Evolutionary conservation across 1,140 invertebrate genomes (phyloP), one percentile per base, ranked within the genome.

Genomic region (Agrypnia vestita): DNA sequence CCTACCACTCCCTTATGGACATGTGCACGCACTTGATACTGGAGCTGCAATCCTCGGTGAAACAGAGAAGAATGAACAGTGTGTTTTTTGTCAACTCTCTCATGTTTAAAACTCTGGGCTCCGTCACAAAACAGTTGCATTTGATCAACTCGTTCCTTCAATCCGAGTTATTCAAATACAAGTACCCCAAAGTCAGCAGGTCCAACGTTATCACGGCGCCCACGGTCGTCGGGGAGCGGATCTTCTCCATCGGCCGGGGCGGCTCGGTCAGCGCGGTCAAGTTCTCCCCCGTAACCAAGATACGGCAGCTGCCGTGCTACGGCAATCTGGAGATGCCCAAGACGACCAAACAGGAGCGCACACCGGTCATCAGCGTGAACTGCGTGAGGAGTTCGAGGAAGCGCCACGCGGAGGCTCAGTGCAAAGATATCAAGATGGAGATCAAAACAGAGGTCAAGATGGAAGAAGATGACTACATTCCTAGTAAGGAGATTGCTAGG

Each of bases 91-190:
- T 80, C 12, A 76, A 82, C 61, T 76, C 79, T 13, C 13, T 62
- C 10, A 49, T 78, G 12, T 82, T 82, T 21, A 84, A 84, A 15
- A 85, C 89, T 43, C 88, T 88, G 59, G 86, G 87, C 0, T 90
- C 89, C 4, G 88, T 89, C 4, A 86, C 89, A 0, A 85, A 85
- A 10, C 89, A 90, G 47, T 75, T 90, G 11, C 74, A 84, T 9
- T 86, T 90, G 61, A 89, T 90, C 47, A 89, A 90, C 62, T 81
- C 85, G 9, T 86, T 89, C 49, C 85, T 90, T 6, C 86, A 88
- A 44, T 85, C 83, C 13, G 84, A 86, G 0, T 86, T 89, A 86
- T 86, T 56, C 44, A 86, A 83, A 81, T 89, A 88, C 71, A 89
- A 87, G 74, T 90, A 90, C 25, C 89, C 89, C 0, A 86, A 86